phyloP scores from a whole-genome alignment of 1,140 invertebrate species.

The Oryctes rhinoceros region DNA sequence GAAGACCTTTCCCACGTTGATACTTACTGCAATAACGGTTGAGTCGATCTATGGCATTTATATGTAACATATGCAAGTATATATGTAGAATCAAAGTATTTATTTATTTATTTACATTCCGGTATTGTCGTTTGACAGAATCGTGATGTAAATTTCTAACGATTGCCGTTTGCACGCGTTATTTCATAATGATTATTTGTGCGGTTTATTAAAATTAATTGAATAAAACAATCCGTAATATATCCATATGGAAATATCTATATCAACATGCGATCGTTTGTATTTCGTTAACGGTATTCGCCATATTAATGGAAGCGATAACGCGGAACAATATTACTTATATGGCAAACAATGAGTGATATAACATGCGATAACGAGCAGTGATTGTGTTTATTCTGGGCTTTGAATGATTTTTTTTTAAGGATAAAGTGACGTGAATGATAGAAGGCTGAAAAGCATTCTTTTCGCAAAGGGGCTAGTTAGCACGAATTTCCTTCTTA shows the following conservation, averaged over 20 bases:
- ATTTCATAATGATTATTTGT: slow-evolving; percentile 14
- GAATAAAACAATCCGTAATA: not conserved
- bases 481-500: not conserved
- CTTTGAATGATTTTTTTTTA: not conserved
- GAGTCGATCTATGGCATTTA: not conserved
- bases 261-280: not conserved
- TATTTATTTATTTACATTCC: not conserved
- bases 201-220: slow-evolving; percentile 16
- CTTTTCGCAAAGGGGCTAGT: not conserved
- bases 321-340: slow-evolving; percentile 7
- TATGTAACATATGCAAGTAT: not conserved
- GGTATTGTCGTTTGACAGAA: slow-evolving; percentile 16
- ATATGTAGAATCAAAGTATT: not conserved
- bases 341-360: not conserved
- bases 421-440: not conserved
- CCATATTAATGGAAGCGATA: slow-evolving; percentile 8
- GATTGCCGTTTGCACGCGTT: not conserved
- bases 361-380: not conserved
- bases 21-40: not conserved
- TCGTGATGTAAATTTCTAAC: slow-evolving; percentile 11
- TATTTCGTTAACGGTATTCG: not conserved
- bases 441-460: not conserved
- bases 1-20: slow-evolving; percentile 2
- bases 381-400: not conserved
- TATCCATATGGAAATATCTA: not conserved